Conservation (phyloP, 2,113 vertebrate genomes). For the Pyrgilauda ruficollis region DNA sequence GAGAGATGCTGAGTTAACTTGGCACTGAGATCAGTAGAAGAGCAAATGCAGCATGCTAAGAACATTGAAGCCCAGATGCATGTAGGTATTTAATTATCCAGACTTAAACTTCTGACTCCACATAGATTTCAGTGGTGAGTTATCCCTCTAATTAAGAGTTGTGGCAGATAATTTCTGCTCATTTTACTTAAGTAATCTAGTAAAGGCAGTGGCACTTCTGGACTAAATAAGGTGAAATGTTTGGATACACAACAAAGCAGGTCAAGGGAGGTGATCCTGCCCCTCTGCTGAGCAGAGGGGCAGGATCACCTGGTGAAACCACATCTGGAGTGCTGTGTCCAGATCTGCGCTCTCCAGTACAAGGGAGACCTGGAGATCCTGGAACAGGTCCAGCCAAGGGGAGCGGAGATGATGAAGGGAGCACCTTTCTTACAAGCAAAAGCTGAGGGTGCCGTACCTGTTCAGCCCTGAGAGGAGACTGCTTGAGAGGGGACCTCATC, state of each 20-base stretch:
- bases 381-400: background rate
- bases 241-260: background rate
- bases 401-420: background rate
- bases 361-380: background rate
- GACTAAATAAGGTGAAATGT: background rate
- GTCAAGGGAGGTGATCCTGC: background rate
- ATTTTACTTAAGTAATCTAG: background rate
- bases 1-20: background rate
- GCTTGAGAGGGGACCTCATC: background rate
- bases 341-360: background rate
- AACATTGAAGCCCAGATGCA: background rate
- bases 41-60: background rate
- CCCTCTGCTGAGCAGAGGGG: background rate
- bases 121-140: background rate
- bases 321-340: background rate
- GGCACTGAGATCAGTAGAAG: background rate
- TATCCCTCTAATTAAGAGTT: background rate
- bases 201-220: background rate
- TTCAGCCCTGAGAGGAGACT: fast-evolving
- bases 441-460: background rate
- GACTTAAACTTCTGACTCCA: background rate
- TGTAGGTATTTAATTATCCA: background rate
- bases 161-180: background rate
- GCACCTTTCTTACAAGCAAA: background rate
- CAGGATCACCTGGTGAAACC: background rate